phyloP scores from a whole-genome alignment of 2,113 vertebrate species.

The Dascyllus trimaculatus region DNA sequence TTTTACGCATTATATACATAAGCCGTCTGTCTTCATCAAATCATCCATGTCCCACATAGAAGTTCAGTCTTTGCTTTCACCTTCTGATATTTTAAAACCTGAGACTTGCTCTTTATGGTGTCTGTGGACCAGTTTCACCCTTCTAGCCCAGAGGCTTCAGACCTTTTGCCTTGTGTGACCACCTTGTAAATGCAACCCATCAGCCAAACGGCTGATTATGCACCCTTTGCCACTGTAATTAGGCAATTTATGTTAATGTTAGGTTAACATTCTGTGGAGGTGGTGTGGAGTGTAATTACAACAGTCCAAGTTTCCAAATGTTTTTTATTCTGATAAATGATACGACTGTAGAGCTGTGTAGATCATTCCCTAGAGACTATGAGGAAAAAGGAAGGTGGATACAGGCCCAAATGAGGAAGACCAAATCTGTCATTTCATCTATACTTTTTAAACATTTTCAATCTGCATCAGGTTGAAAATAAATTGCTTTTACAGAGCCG shows the following conservation, averaged over 20 bases:
- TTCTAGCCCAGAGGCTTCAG: neutral
- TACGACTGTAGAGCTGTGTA: neutral
- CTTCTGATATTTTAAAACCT: neutral
- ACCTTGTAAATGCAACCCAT: neutral
- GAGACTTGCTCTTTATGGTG: neutral
- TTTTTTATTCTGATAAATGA: constrained; percentile 20
- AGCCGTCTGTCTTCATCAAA: neutral
- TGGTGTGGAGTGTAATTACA: constrained; percentile 40
- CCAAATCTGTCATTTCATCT: neutral
- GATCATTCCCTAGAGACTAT: neutral
- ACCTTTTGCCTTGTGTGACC: constrained; percentile 6
- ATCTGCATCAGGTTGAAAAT: neutral
- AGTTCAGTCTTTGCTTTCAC: too few relatives aligned
- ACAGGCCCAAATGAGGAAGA: neutral
- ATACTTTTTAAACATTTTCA: neutral
- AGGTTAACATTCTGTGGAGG: constrained; percentile 32
- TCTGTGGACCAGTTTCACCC: neutral
- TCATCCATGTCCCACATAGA: too few relatives aligned
- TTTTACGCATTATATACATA: neutral
- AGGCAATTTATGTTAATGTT: constrained; percentile 46
- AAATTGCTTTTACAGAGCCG: neutral
- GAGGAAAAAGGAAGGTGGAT: neutral
- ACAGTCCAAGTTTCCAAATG: constrained; percentile 13
- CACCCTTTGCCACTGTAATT: constrained; percentile 23
- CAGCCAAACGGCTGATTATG: constrained; percentile 13